Conservation (phyloP, 2,797 vertebrate genomes). For the Chrosomus eos region DNA sequence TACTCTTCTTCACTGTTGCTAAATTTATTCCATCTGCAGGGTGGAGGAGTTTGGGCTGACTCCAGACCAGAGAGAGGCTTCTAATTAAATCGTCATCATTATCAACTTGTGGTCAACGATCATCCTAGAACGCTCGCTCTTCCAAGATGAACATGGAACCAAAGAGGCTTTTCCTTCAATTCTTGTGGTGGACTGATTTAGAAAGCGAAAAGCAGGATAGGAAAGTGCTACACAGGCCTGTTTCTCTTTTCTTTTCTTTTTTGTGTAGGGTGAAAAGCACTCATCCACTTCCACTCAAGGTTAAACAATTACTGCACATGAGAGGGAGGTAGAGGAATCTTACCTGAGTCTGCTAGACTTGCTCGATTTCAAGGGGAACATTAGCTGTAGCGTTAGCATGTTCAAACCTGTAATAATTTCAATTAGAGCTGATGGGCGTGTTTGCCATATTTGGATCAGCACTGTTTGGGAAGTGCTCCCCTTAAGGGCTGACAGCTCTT, state of each 20-base stretch:
- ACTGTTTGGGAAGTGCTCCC: conserved; percentile 70
- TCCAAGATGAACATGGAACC: conserved; percentile 78
- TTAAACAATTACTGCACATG: conserved; percentile 82
- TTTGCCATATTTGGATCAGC: conserved; percentile 73
- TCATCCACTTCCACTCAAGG: conserved; percentile 79
- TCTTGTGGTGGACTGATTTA: conserved; percentile 76
- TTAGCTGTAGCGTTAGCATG: conserved; percentile 42
- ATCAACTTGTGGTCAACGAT: conserved; percentile 83
- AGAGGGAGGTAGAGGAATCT: conserved; percentile 71
- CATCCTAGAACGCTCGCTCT: conserved; percentile 74
- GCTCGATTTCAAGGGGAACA: conserved; percentile 26
- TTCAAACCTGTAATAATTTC: conserved; percentile 71
- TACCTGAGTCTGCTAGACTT: conserved; percentile 66
- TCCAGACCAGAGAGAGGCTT: conserved; percentile 83
- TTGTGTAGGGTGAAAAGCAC: conserved; percentile 65
- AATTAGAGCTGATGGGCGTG: conserved; percentile 77
- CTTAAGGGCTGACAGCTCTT: conserved; percentile 77
- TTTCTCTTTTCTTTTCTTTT: not conserved
- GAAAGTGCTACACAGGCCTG: conserved; percentile 56
- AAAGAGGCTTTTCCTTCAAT: conserved; percentile 76
- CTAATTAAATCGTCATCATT: conserved; percentile 90
- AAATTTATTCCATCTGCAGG: conserved; percentile 87
- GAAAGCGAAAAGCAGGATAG: conserved; percentile 66
- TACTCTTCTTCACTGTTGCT: conserved; percentile 79
- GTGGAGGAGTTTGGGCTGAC: conserved; percentile 80